phyloP scores from a whole-genome alignment of 2,113 vertebrate genomes.

The Notarius lentiginosus region DNA sequence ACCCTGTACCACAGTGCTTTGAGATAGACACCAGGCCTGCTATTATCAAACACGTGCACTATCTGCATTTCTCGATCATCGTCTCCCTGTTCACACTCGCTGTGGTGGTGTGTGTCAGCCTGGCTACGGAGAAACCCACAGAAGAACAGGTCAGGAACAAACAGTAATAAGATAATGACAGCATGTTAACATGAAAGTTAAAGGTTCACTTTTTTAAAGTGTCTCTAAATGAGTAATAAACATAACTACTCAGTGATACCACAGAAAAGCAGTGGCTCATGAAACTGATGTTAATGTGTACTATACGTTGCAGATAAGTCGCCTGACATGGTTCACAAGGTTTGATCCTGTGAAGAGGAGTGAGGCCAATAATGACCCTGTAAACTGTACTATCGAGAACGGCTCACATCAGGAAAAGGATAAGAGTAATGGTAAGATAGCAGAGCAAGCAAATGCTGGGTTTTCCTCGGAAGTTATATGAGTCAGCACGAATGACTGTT shows the following conservation, averaged over 20 bases:
- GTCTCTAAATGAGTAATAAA: not conserved
- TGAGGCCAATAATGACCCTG: constrained; percentile 44
- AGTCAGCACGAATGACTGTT: not conserved
- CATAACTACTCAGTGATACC: not conserved
- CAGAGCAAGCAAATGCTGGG: not conserved
- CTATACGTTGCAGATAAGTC: constrained; percentile 72
- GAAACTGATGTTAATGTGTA: not conserved
- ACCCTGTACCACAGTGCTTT: constrained; percentile 79
- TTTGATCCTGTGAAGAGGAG: constrained; percentile 60
- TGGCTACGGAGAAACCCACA: constrained; percentile 76
- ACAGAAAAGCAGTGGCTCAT: not conserved
- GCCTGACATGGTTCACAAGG: constrained; percentile 91
- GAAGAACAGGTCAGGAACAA: constrained; percentile 67
- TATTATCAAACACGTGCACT: constrained; percentile 84
- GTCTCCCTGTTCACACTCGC: constrained; percentile 75
- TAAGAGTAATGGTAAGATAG: not conserved
- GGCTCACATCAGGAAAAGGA: constrained; percentile 23
- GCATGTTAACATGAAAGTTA: not conserved
- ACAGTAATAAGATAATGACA: not conserved
- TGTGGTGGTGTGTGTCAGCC: constrained; percentile 75
- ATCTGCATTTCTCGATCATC: constrained; percentile 91
- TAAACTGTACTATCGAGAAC: constrained; percentile 26
- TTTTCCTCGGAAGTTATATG: not conserved
- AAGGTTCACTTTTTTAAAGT: not conserved
- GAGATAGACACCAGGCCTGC: constrained; percentile 78